Evolutionary conservation across 2,797 vertebrate species (phyloP).

Genomic region (Enteromius fasciolatus): DNA sequence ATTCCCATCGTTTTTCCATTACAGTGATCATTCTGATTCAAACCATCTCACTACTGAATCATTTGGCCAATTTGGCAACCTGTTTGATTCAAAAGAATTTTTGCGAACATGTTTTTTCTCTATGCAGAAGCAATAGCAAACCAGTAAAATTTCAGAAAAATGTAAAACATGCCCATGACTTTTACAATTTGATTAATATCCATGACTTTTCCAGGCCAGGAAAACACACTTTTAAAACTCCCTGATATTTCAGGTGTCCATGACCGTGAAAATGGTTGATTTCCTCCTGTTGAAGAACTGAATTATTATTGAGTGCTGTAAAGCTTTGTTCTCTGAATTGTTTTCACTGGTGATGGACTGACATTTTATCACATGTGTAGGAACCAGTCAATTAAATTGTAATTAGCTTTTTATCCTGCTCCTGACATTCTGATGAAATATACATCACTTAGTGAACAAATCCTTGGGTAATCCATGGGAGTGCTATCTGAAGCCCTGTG

Average conservation of each 20-base stretch:
- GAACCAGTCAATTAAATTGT: slow-evolving; percentile 5
- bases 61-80: background rate
- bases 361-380: background rate
- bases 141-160: background rate
- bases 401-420: background rate
- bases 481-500: background rate
- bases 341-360: background rate
- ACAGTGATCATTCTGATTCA: background rate
- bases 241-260: background rate
- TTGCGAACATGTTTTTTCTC: background rate
- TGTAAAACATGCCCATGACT: background rate
- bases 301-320: slow-evolving; percentile 4
- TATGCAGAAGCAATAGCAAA: background rate
- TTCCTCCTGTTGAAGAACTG: slow-evolving; percentile 7
- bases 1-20: background rate
- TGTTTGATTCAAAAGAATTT: background rate
- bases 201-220: background rate
- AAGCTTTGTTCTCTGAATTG: slow-evolving; percentile 16
- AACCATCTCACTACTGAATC: background rate
- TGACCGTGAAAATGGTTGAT: slow-evolving; percentile 4
- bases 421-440: slow-evolving; percentile 8
- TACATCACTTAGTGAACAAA: background rate
- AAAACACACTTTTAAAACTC: slow-evolving; percentile 20
- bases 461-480: background rate
- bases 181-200: slow-evolving; percentile 24